Evolutionary conservation across 2,797 vertebrate species (phyloP).

Genomic region (Petrocephalus sullivani): DNA sequence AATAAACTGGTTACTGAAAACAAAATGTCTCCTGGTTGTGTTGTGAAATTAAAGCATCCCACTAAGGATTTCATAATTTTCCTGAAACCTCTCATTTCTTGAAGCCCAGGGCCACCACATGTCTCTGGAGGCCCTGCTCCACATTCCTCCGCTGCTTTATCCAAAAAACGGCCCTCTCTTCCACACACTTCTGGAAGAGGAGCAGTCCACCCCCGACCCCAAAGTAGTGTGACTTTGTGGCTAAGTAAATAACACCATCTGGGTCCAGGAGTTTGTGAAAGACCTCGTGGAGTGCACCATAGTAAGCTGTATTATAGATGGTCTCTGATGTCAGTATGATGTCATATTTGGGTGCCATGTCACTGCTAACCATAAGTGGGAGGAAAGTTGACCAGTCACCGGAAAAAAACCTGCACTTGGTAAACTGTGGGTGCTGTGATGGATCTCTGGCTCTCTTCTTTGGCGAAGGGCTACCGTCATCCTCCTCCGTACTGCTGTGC

Average conservation of each 20-base stretch:
- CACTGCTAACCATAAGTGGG: conserved; percentile 56
- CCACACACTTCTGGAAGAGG: conserved; percentile 77
- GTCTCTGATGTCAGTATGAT: conserved; percentile 92
- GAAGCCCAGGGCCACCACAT: conserved; percentile 73
- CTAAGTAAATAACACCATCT: conserved; percentile 73
- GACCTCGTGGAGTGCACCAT: conserved; percentile 68
- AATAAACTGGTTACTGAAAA: not conserved
- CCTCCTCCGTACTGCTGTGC: conserved; percentile 23
- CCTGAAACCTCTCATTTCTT: conserved; percentile 41
- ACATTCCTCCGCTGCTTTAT: conserved; percentile 62
- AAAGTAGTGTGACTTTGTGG: conserved; percentile 90
- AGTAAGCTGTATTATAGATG: conserved; percentile 83
- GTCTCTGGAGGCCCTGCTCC: conserved; percentile 78
- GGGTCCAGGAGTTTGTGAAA: conserved; percentile 66
- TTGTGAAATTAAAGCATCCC: not conserved
- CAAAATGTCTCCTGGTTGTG: not conserved
- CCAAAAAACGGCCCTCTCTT: conserved; percentile 69
- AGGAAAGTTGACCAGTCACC: conserved; percentile 83
- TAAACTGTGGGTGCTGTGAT: conserved; percentile 33
- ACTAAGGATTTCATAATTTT: not conserved
- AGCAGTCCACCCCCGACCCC: conserved; percentile 81
- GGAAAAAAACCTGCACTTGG: conserved; percentile 78
- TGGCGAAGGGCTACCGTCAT: conserved; percentile 31
- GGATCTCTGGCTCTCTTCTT: conserved; percentile 49
- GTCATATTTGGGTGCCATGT: conserved; percentile 68